Conservation (phyloP, 2,797 vertebrate species). For the Acrossocheilus wenchowensis region DNA sequence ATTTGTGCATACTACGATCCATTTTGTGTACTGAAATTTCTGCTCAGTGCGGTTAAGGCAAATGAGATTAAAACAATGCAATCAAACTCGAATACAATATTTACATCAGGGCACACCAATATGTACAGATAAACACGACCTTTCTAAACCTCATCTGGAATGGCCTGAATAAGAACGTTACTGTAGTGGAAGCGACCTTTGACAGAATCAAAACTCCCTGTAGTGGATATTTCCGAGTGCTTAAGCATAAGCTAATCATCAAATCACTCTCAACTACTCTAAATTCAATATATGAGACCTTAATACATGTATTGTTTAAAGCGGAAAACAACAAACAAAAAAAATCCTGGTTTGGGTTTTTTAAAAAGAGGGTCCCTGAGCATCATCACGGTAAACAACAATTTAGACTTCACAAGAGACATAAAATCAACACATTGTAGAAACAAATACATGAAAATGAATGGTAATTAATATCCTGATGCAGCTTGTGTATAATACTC, state of each 20-base stretch:
- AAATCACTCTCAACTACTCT: background rate
- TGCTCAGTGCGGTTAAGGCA: slow-evolving; percentile 35
- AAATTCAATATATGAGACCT: slow-evolving; percentile 14
- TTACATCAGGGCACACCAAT: slow-evolving; percentile 73
- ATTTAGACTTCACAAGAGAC: slow-evolving; percentile 41
- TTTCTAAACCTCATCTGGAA: slow-evolving; percentile 11
- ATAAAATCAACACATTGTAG: slow-evolving; percentile 34
- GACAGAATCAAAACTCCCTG: slow-evolving; percentile 10
- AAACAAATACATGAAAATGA: slow-evolving; percentile 51
- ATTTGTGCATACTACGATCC: background rate
- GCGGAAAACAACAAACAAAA: slow-evolving; percentile 5
- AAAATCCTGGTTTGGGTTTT: slow-evolving; percentile 44
- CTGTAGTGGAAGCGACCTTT: slow-evolving; percentile 23
- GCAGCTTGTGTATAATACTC: slow-evolving; percentile 62
- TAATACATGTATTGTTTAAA: slow-evolving; percentile 30
- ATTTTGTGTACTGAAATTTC: slow-evolving; percentile 9
- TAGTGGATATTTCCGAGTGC: slow-evolving; percentile 8
- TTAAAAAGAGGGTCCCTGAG: slow-evolving; percentile 77
- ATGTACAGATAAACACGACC: slow-evolving; percentile 66
- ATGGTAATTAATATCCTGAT: slow-evolving; percentile 61
- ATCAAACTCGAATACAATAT: slow-evolving; percentile 60
- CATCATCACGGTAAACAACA: slow-evolving; percentile 75
- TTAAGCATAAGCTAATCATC: slow-evolving; percentile 11
- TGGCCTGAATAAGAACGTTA: slow-evolving; percentile 11
- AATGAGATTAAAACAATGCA: slow-evolving; percentile 21